Evolutionary conservation across 2,888 invertebrate species (phyloP).

Genomic region (Pseudolycoriella hygida): DNA sequence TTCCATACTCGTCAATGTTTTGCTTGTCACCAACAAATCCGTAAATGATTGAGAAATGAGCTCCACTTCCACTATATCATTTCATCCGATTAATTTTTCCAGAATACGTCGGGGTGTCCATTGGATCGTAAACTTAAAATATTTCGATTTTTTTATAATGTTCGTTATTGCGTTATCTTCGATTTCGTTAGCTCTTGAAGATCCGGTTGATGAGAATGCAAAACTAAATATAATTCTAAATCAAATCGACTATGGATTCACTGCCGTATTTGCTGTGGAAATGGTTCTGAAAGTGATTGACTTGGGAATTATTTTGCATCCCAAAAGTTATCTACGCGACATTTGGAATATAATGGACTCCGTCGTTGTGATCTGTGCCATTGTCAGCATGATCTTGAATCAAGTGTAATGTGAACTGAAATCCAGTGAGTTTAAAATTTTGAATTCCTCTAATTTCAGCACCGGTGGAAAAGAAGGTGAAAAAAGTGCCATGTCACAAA

Average conservation of each 20-base stretch:
- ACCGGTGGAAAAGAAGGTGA: conserved; percentile 42
- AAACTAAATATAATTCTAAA: conserved; percentile 73
- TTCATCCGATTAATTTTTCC: conserved; percentile 29
- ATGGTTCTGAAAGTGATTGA: conserved; percentile 90
- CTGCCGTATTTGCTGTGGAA: conserved; percentile 98
- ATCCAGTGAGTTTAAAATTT: too few species aligned
- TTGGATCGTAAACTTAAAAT: conserved; percentile 97
- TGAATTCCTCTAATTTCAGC: not conserved
- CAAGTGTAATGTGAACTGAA: conserved; percentile 37
- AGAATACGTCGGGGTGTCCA: conserved; percentile 96
- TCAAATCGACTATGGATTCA: conserved; percentile 99
- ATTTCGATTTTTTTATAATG: conserved; percentile 99
- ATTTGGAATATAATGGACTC: conserved; percentile 99
- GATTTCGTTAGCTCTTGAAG: conserved; percentile 97
- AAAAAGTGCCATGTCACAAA: conserved; percentile 65
- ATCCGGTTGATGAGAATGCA: conserved; percentile 87
- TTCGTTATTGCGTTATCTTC: conserved; percentile 97
- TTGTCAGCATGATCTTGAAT: conserved; percentile 92
- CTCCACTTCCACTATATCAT: not conserved
- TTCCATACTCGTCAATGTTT: conserved; percentile 99
- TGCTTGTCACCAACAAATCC: conserved; percentile 97
- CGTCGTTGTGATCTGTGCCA: conserved; percentile 94
- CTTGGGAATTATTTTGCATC: conserved; percentile 91
- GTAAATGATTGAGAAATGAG: conserved; percentile 52
- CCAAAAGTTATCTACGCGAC: conserved; percentile 93